phyloP scores from a whole-genome alignment of 2,113 vertebrate species.

The Jacana jacana region DNA sequence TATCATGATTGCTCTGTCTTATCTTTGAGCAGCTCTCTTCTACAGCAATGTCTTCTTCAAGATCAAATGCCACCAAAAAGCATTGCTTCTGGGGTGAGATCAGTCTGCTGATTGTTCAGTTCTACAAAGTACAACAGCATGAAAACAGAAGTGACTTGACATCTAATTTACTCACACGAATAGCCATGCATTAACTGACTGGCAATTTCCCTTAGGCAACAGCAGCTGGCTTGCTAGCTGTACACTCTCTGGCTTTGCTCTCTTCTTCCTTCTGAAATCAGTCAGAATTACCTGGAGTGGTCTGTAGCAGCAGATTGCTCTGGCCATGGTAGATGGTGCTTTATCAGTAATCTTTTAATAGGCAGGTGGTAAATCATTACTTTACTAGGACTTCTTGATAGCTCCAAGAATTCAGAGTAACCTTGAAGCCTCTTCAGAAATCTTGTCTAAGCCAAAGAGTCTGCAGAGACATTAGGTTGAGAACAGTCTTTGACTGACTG shows the following conservation, averaged over 20 bases:
- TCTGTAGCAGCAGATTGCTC: background rate
- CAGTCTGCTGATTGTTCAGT: background rate
- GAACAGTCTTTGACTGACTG: background rate
- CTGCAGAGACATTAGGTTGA: background rate
- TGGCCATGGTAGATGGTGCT: background rate
- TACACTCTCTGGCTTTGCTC: background rate
- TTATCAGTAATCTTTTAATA: background rate
- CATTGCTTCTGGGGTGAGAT: background rate
- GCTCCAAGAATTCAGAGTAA: background rate
- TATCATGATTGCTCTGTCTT: background rate
- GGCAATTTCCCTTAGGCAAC: background rate
- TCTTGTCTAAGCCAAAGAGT: constrained; percentile 9
- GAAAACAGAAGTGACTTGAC: background rate
- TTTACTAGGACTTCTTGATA: background rate
- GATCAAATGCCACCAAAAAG: background rate
- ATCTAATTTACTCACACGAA: background rate
- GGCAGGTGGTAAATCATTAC: background rate
- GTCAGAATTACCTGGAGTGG: background rate
- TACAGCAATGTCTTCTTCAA: background rate
- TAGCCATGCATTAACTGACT: background rate
- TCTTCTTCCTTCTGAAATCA: background rate
- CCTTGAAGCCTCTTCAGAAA: constrained; percentile 5
- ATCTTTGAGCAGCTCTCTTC: constrained; percentile 10
- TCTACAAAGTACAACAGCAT: background rate
- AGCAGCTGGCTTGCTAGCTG: background rate